Evolutionary conservation across 1,140 invertebrate species (phyloP).

Genomic region (Drosophila tsacasi): DNA sequence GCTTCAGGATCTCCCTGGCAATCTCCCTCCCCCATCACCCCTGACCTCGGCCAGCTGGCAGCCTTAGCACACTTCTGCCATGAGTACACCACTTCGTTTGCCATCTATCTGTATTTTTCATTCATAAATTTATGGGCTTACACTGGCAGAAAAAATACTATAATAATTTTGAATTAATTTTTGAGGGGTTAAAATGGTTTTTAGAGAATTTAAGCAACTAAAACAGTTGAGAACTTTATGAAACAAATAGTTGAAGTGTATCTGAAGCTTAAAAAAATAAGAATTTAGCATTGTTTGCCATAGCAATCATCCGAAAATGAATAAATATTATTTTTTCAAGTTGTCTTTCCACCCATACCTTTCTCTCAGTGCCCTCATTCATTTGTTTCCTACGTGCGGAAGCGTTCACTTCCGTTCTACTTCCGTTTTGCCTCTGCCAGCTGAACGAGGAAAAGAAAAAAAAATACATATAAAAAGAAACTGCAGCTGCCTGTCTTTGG

Average conservation of each 20-base stretch:
- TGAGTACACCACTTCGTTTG: conserved; percentile 8
- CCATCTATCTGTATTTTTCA: conserved; percentile 21
- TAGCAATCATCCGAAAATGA: no score
- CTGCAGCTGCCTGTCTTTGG: conserved; percentile 50
- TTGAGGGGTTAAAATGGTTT: rapidly evolving
- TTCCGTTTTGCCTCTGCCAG: conserved; percentile 53
- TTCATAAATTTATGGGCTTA: conserved; percentile 23
- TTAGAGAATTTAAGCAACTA: background rate
- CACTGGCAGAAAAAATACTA: background rate
- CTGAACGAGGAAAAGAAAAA: conserved; percentile 14
- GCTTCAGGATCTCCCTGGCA: background rate
- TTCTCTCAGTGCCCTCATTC: conserved; percentile 33
- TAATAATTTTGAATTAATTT: no score
- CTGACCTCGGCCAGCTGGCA: conserved; percentile 23
- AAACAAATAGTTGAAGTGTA: no score
- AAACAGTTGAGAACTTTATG: background rate
- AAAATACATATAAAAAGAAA: background rate
- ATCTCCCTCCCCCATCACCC: background rate
- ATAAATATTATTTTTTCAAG: background rate
- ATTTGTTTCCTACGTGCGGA: conserved; percentile 70
- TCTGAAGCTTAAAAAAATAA: no score
- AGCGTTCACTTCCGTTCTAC: conserved; percentile 78
- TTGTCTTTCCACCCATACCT: background rate
- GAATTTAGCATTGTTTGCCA: no score
- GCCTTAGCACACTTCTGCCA: conserved; percentile 48